These are phyloP conservation scores for Struthidea cinerea DNA, from an alignment of 2,113 vertebrate species.

Conservation along the genomic window DNA sequence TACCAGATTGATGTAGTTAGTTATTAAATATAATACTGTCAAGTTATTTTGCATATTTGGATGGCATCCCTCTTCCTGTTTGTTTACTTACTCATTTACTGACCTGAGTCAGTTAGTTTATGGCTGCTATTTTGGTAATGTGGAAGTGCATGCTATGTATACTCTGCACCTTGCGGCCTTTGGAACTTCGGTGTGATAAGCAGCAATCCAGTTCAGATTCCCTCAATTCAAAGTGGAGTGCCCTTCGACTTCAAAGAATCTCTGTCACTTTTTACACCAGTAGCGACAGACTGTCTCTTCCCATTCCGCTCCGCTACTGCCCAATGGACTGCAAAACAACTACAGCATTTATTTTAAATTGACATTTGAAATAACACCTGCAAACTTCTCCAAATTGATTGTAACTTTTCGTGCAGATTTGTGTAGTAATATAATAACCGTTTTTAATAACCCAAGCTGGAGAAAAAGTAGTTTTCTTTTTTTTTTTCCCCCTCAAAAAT, in stretches of 20 bases:
- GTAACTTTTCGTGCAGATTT: background rate
- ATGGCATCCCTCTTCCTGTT: background rate
- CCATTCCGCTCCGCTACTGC: background rate
- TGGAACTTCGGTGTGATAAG: slow-evolving; percentile 14
- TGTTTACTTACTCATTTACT: background rate
- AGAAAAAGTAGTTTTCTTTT: background rate
- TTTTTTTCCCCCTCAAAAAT: background rate
- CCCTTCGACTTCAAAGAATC: background rate
- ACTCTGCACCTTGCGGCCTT: background rate
- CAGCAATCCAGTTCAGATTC: background rate
- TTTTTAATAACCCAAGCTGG: background rate
- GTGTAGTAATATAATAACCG: background rate
- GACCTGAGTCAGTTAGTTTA: background rate
- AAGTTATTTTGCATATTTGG: background rate
- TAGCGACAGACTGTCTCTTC: background rate
- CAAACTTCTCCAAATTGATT: background rate
- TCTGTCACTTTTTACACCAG: background rate
- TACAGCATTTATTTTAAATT: background rate
- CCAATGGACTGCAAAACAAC: background rate
- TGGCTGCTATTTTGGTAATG: background rate
- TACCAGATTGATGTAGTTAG: background rate
- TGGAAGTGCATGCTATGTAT: background rate
- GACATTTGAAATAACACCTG: background rate
- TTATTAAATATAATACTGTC: background rate
- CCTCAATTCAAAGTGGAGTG: background rate